A percentile compares a stretch with the other conserved stretches of the same genome.
These are phyloP conservation scores for Pseudochirops cupreus DNA, from an alignment of 2,797 vertebrate species.

Conservation along the genomic window DNA sequence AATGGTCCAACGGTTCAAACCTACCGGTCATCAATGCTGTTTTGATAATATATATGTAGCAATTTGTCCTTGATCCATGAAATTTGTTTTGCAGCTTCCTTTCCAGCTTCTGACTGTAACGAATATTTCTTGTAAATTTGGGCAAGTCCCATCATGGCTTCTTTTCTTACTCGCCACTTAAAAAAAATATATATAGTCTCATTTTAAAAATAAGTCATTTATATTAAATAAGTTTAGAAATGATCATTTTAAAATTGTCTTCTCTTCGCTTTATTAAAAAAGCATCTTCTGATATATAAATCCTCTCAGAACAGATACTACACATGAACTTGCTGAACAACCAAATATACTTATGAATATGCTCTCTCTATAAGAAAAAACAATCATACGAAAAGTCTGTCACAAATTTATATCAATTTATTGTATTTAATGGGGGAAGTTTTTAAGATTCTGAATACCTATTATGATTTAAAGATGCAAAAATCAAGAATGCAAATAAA, in stretches of 20 bases:
- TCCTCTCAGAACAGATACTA: not conserved
- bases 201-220: constrained; percentile 52
- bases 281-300: not conserved
- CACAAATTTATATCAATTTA: not conserved
- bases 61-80: constrained; percentile 99
- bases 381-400: not conserved
- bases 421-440: not conserved
- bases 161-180: constrained; percentile 97
- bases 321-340: not conserved
- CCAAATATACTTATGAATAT: not conserved
- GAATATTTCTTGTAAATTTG: constrained; percentile 98
- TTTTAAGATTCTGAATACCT: not conserved
- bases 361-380: not conserved
- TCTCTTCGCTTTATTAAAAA: not conserved
- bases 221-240: constrained; percentile 18
- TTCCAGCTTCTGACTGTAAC: constrained; percentile 95
- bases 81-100: constrained; percentile 96
- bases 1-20: constrained; percentile 64
- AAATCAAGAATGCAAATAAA: not conserved
- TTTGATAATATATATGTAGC: constrained; percentile 99
- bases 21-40: constrained; percentile 98
- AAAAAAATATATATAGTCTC: constrained; percentile 64
- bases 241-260: not conserved
- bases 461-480: not conserved
- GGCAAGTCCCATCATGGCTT: constrained; percentile 99